These are phyloP conservation scores for Rhabdomys pumilio DNA, from an alignment of 2,797 vertebrate genomes.

Conservation along the genomic window DNA sequence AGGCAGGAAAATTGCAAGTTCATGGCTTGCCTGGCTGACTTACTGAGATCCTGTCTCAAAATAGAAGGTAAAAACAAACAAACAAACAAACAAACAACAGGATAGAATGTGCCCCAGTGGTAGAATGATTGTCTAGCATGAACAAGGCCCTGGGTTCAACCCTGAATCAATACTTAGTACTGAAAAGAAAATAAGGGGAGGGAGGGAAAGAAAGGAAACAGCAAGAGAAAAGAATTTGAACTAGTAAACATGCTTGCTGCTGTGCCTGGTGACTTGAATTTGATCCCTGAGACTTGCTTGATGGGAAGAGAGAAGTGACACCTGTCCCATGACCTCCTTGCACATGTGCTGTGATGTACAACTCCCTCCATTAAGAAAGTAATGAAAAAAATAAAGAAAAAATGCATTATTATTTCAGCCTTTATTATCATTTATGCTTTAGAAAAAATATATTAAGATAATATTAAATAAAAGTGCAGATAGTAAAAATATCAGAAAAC, in stretches of 20 bases:
- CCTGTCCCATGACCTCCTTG: neutral
- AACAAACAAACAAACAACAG: neutral
- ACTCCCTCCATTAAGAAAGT: neutral
- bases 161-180: neutral
- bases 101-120: neutral
- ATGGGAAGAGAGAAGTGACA: neutral
- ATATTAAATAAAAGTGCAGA: conserved; percentile 34
- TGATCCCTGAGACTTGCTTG: neutral
- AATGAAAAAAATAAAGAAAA: neutral
- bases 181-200: neutral
- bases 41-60: neutral
- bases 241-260: neutral
- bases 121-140: neutral
- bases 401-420: conserved; percentile 12
- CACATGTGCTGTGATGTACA: neutral
- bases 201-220: neutral
- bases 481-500: conserved; percentile 39
- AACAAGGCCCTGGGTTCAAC: neutral
- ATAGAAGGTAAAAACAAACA: neutral
- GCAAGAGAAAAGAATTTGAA: neutral
- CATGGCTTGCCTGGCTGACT: neutral
- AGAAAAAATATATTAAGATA: conserved; percentile 38
- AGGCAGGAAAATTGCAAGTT: neutral
- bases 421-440: conserved; percentile 34
- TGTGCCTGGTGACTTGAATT: neutral